phyloP scores from a whole-genome alignment of 2,888 invertebrate genomes.

The Autographa gamma region DNA sequence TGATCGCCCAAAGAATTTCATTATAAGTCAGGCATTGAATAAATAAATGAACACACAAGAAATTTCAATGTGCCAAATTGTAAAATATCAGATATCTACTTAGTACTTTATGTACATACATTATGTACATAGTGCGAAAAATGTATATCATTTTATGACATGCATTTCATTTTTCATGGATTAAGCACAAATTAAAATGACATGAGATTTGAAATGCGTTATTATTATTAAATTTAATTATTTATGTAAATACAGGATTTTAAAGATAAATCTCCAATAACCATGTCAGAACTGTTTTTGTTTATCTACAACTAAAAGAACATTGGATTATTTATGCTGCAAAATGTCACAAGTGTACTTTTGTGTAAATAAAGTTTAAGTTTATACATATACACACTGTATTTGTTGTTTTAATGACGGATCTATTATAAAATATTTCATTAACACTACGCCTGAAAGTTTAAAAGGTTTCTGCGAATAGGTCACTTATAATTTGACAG shows the following conservation, averaged over 20 bases:
- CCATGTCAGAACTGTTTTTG: constrained; percentile 46
- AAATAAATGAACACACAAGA: constrained; percentile 56
- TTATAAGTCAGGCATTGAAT: constrained; percentile 64
- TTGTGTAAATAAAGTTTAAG: constrained; percentile 88
- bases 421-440: too few relatives aligned
- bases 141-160: constrained; percentile 52
- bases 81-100: constrained; percentile 68
- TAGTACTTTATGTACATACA: constrained; percentile 61
- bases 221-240: constrained; percentile 45
- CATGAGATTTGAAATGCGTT: constrained; percentile 53
- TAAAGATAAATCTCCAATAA: constrained; percentile 58
- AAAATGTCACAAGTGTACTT: constrained; percentile 86
- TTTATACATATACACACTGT: constrained; percentile 87
- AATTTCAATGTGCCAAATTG: constrained; percentile 81
- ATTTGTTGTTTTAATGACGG: constrained; percentile 72
- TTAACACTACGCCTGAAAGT: neutral
- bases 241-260: constrained; percentile 56
- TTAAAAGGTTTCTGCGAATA: too few relatives aligned
- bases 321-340: constrained; percentile 71
- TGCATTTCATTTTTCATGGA: constrained; percentile 56
- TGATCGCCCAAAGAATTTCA: constrained; percentile 74
- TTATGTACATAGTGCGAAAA: constrained; percentile 59
- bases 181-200: constrained; percentile 44
- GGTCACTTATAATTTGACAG: neutral
- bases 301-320: constrained; percentile 38